These are phyloP conservation scores for Scaptomyza cyrtandrae DNA, from an alignment of 2,888 invertebrate genomes.

Conservation along the genomic window DNA sequence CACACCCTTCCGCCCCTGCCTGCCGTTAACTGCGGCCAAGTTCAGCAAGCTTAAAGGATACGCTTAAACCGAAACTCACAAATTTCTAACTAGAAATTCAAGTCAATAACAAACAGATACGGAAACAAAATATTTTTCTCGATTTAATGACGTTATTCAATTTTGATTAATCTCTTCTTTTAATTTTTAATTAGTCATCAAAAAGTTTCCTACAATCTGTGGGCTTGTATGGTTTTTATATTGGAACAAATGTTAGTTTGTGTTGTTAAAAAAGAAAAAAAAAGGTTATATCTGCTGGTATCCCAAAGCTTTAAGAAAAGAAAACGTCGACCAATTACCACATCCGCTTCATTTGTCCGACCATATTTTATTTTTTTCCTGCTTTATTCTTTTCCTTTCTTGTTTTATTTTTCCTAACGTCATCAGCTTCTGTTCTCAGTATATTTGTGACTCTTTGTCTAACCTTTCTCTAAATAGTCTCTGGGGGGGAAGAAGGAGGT, in stretches of 20 bases:
- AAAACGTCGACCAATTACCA: slow-evolving; percentile 66
- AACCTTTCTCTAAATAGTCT: slow-evolving; percentile 36
- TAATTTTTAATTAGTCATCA: background rate
- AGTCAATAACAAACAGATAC: too few relatives aligned
- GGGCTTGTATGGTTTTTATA: slow-evolving; percentile 7
- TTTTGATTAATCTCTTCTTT: background rate
- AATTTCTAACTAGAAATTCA: too few relatives aligned
- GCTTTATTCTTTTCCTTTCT: slow-evolving; percentile 1
- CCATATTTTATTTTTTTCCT: slow-evolving; percentile 34
- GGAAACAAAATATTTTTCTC: too few relatives aligned
- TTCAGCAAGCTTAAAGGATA: background rate
- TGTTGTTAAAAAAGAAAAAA: background rate
- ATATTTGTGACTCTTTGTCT: slow-evolving; percentile 25
- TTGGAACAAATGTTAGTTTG: slow-evolving; percentile 9
- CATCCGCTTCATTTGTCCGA: slow-evolving; percentile 71
- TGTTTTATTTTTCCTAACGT: slow-evolving; percentile 30
- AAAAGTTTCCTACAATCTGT: slow-evolving; percentile 4
- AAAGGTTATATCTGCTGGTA: background rate
- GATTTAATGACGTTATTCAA: background rate
- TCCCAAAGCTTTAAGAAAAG: background rate
- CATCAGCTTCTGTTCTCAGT: slow-evolving; percentile 32
- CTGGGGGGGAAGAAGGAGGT: background rate
- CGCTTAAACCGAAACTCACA: too few relatives aligned
- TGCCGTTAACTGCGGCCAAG: too few relatives aligned
- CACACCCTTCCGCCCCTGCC: too few relatives aligned